These are phyloP conservation scores for Lamprotornis superbus DNA, from an alignment of 2,113 vertebrate species.

Conservation along the genomic window DNA sequence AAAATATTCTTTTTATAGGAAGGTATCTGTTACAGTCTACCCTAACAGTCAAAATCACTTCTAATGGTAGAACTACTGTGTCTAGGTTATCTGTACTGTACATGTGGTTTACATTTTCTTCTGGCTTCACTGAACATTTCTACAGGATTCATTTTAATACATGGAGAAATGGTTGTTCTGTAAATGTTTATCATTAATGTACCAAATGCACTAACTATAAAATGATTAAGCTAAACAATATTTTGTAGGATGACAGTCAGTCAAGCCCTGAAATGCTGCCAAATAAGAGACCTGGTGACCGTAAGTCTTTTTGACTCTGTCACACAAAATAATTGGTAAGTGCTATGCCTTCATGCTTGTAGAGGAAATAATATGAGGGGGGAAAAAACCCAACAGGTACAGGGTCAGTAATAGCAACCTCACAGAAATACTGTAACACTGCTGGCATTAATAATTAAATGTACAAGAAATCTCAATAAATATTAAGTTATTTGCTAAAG, in stretches of 20 bases:
- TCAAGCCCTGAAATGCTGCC: conserved; percentile 22
- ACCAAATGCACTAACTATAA: background rate
- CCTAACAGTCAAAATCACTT: background rate
- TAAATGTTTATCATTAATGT: background rate
- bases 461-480: conserved; percentile 63
- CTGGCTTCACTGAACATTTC: background rate
- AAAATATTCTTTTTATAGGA: background rate
- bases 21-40: background rate
- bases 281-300: background rate
- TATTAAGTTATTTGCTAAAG: conserved; percentile 62
- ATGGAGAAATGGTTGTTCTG: background rate
- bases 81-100: background rate
- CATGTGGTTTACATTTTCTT: background rate
- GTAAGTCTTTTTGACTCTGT: conserved; percentile 57
- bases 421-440: conserved; percentile 51
- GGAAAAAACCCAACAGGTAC: conserved; percentile 41
- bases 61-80: background rate
- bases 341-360: conserved; percentile 44
- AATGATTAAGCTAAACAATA: background rate
- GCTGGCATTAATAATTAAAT: conserved; percentile 61
- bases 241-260: background rate
- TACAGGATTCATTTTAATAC: background rate
- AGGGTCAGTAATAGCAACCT: conserved; percentile 58
- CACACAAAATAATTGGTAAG: conserved; percentile 60
- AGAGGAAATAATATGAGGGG: conserved; percentile 1